Evolutionary conservation across 2,797 vertebrate species (phyloP).

Genomic region (Pipistrellus pygmaeus): DNA sequence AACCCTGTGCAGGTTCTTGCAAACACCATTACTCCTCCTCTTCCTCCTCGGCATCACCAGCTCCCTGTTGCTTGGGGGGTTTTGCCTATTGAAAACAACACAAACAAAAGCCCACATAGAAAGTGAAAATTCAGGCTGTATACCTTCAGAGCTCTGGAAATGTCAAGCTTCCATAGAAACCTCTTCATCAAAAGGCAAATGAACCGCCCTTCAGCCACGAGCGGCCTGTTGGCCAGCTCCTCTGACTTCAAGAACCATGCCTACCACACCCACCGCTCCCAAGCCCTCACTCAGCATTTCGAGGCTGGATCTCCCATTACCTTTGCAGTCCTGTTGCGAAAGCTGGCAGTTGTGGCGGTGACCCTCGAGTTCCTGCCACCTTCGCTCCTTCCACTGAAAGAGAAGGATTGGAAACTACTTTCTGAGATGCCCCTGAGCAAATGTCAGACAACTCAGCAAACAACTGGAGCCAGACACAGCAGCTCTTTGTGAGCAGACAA

Average conservation of each 20-base stretch:
- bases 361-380: conserved; percentile 56
- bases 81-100: conserved; percentile 71
- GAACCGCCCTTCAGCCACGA: not conserved
- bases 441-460: not conserved
- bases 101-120: accelerated
- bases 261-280: not conserved
- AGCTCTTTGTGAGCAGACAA: not conserved
- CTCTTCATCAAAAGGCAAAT: not conserved
- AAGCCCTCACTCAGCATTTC: not conserved
- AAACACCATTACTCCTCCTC: conserved; percentile 66
- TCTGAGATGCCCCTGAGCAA: not conserved
- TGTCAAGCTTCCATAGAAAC: not conserved
- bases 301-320: conserved; percentile 55
- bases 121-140: not conserved
- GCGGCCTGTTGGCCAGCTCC: not conserved
- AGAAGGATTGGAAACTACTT: not conserved
- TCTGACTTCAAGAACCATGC: not conserved
- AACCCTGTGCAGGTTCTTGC: not conserved
- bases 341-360: accelerated
- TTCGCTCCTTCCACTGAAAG: conserved; percentile 56
- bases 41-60: conserved; percentile 74
- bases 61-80: conserved; percentile 73
- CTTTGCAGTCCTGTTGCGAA: conserved; percentile 78
- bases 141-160: not conserved
- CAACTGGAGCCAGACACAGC: not conserved